A percentile compares a stretch with the other conserved stretches of the same genome.
These are phyloP conservation scores for Conus canariensis DNA, from an alignment of 2,888 invertebrate genomes.

Conservation along the genomic window DNA sequence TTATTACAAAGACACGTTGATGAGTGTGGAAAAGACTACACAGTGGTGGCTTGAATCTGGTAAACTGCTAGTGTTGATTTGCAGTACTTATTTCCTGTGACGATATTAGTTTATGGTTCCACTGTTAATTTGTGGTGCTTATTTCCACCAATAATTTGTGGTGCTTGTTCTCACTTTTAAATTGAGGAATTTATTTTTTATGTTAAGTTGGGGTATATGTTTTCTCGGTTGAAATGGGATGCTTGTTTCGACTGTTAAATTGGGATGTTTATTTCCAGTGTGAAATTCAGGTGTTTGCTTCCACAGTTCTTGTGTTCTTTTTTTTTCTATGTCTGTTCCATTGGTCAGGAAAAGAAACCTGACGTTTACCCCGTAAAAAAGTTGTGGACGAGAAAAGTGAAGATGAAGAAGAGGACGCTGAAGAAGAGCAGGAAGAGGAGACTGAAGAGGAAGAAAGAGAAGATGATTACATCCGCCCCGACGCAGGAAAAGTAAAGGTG, in stretches of 20 bases:
- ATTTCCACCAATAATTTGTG: no score
- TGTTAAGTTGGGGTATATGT: no score
- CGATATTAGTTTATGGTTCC: background rate
- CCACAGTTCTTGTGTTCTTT: no score
- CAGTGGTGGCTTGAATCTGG: no score
- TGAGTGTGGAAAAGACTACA: no score
- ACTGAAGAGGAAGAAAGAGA: conserved; percentile 25
- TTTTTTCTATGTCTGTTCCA: background rate
- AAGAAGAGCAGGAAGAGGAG: conserved; percentile 89
- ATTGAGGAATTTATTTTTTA: no score
- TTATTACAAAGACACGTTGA: no score
- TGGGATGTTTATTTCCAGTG: no score
- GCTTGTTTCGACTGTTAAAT: no score
- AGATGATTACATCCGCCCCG: background rate
- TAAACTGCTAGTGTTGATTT: background rate
- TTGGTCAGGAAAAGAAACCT: conserved; percentile 34
- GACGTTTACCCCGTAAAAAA: background rate
- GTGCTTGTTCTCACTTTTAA: no score
- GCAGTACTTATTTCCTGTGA: background rate
- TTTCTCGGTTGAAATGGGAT: no score
- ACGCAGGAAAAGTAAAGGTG: background rate
- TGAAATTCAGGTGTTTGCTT: no score
- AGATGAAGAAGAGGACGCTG: conserved; percentile 52
- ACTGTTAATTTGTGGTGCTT: background rate
- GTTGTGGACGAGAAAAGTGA: background rate